Evolutionary conservation across 2,113 vertebrate species (phyloP), one percentile per base, ranked within the genome.

Genomic region (Columba livia): DNA sequence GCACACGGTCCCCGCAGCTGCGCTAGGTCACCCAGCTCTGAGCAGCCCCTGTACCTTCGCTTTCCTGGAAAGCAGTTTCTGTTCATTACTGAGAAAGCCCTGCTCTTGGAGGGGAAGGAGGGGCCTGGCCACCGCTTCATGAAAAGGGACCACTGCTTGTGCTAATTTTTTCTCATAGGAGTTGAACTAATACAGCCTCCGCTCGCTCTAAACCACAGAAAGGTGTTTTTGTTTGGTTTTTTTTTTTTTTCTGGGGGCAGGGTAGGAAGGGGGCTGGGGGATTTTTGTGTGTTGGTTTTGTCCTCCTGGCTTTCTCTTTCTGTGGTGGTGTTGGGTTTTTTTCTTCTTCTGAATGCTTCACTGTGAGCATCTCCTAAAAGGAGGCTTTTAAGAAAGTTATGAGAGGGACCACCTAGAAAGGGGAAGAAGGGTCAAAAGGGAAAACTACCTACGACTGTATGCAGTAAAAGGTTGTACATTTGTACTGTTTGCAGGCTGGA

Each of bases 61-160:
- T 97, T 96, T 97, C 95, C 95, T 96, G 97, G 96, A 97, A 97
- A 96, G 96, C 90, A 90, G n/a, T 47, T 90, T 91, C 83, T 79
- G 66, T 77, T 77, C 10, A 0, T 78, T 96, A 96, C 93, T 95
- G 72, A 94, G 95, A 97, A 58, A 92, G 79, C 69, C 38, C 74
- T 40, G 75, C 81, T 91, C 85, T 56, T 6, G 0, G 58, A 82
- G 56, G 54, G 65, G 80, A 85, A 92, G 90, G 88, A 90, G 94
- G 80, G 86, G 87, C 73, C 65, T 67, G 85, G 67, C 64, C 54
- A 51, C 90, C 5, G 6, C 89, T 86, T 91, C 77, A 53, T 1
- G 2, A 71, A 50, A 79, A 92, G 72, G 62, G 79, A 61, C 86
- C 66, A 51, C 72, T 89, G 38, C 70, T 89, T 70, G 74, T 47